Conservation (phyloP, 2,888 invertebrate species). For the Tromatobia lineatoria region DNA sequence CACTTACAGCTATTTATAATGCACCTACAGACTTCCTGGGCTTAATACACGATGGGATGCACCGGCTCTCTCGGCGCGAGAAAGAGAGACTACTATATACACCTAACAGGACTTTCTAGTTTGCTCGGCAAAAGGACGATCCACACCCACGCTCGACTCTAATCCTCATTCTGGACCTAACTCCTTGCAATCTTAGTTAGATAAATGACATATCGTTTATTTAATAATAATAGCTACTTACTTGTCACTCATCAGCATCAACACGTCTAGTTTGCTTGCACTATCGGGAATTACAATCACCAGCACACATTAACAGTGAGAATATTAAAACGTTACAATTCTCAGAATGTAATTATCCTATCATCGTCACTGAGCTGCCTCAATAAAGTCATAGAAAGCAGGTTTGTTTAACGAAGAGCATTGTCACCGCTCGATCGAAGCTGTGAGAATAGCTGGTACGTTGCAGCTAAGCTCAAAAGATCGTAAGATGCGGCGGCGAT, state of each 20-base stretch:
- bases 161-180: conserved; percentile 62
- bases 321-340: conserved; percentile 1
- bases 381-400: conserved; percentile 14
- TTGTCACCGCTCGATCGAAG: conserved; percentile 51
- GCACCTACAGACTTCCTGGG: conserved; percentile 35
- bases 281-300: conserved; percentile 18
- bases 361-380: conserved; percentile 2
- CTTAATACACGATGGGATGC: conserved; percentile 54
- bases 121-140: conserved; percentile 72
- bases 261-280: not conserved
- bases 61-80: conserved; percentile 48
- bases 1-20: conserved; percentile 29
- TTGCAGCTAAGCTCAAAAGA: conserved; percentile 3
- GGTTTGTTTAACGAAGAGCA: conserved; percentile 40
- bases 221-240: not conserved
- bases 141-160: conserved; percentile 70
- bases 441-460: conserved; percentile 27
- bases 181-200: conserved; percentile 13
- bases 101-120: conserved; percentile 75
- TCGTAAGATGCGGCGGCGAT: conserved; percentile 1
- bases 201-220: not conserved
- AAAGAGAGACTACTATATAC: conserved; percentile 41
- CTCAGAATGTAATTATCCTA: conserved; percentile 17
- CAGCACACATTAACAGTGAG: not conserved
- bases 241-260: not conserved